phyloP scores from a whole-genome alignment of 2,797 vertebrate genomes.

The Mallotus villosus region DNA sequence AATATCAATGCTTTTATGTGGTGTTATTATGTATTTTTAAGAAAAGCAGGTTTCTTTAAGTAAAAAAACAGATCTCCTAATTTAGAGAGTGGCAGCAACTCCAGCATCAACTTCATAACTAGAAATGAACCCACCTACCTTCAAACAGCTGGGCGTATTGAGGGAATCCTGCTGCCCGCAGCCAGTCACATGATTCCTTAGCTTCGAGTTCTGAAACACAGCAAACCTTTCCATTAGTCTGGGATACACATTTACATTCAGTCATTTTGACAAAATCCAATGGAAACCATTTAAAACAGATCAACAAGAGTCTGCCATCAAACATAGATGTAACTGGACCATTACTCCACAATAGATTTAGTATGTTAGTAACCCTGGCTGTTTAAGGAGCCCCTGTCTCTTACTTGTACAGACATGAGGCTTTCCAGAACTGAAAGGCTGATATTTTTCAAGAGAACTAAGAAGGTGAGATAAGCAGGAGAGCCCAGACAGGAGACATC shows the following conservation, averaged over 20 bases:
- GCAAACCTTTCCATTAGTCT: constrained; percentile 14
- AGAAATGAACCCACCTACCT: constrained; percentile 59
- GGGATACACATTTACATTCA: background rate
- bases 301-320: background rate
- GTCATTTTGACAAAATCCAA: background rate
- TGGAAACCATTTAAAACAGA: background rate
- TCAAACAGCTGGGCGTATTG: constrained; percentile 97
- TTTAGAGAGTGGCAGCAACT: constrained; percentile 17
- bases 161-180: constrained; percentile 96
- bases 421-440: constrained; percentile 32
- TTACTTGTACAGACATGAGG: constrained; percentile 24
- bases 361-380: constrained; percentile 29
- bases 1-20: constrained; percentile 65
- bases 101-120: constrained; percentile 37
- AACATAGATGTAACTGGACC: background rate
- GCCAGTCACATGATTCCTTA: constrained; percentile 97
- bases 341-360: background rate
- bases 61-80: constrained; percentile 34
- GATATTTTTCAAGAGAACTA: background rate
- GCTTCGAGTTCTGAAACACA: constrained; percentile 92
- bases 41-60: constrained; percentile 51
- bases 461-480: background rate
- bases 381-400: constrained; percentile 17
- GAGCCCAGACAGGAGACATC: background rate
- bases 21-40: constrained; percentile 61